Evolutionary conservation across 1,140 invertebrate species (phyloP), one percentile per base, ranked within the genome.

Genomic region (Parapsyche elsis): DNA sequence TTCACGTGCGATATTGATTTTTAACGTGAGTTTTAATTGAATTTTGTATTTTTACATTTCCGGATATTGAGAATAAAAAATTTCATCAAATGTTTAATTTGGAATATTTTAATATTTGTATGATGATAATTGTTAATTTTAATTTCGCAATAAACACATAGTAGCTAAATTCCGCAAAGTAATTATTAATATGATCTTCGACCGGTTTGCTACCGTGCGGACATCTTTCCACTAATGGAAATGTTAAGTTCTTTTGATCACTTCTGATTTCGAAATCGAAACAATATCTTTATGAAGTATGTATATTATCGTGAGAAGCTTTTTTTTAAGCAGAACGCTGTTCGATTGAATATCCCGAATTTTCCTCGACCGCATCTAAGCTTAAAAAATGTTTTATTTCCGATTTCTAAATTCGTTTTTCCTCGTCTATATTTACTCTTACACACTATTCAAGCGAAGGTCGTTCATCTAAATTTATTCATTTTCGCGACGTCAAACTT

Each of bases 401-500:
- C 64, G 64, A 67, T 67, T 67, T 67, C 64, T 67, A 67, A 24
- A 67, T 67, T 26, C 26, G 21, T 30, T 67, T 67, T 67, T 26
- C 64, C 19, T 7, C 64, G 64, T 30, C 71, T 73, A 73, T 24
- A 73, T 75, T 75, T 75, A 75, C 44, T 57, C 44, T 21, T 14
- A 49, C 44, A 75, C 14, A 74, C 71, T 46, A 30, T 75, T 75
- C 73, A 57, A 24, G 45, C 45, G 46, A 75, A 75, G 73, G 73
- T 75, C 73, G 23, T 75, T 57, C 23, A 4, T 14, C 73, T 75
- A 75, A 75, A 75, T 75, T 57, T 75, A 75, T 75, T 75, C 73
- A 57, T 75, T 75, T 45, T 53, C 24, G 24, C 71, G 38, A 67
- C 64, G 64, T 67, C 64, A 67, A 67, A 26, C 64, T 30, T 23